Evolutionary conservation across 1,140 invertebrate species (phyloP).

Genomic region (Maconellicoccus hirsutus): DNA sequence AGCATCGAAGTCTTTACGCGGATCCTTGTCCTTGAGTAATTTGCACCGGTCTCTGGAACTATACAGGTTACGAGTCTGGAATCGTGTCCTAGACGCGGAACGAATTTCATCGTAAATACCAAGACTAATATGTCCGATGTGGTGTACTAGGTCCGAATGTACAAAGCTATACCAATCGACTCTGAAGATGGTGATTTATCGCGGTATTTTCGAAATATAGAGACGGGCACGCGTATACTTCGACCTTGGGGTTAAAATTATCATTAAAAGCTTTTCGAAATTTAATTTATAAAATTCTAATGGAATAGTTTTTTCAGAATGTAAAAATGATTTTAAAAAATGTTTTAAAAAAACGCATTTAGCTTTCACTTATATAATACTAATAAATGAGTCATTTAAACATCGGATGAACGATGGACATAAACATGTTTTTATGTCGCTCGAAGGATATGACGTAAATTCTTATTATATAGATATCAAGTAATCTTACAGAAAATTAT

Average conservation of each 20-base stretch:
- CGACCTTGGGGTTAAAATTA: too few relatives aligned
- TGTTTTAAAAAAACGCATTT: neutral
- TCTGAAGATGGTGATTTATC: neutral
- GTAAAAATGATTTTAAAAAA: too few relatives aligned
- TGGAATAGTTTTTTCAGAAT: too few relatives aligned
- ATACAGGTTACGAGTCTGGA: neutral
- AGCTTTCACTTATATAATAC: neutral
- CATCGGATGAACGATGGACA: neutral
- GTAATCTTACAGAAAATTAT: neutral
- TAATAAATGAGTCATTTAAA: neutral
- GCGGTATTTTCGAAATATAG: neutral
- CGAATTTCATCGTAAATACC: constrained; percentile 3
- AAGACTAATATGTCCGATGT: neutral
- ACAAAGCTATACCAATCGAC: too few relatives aligned
- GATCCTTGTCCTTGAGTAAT: neutral
- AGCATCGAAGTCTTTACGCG: neutral
- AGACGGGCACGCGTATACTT: too few relatives aligned
- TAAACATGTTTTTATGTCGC: constrained; percentile 5
- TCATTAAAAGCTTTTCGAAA: too few relatives aligned
- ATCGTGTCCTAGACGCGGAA: neutral
- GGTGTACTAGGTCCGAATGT: too few relatives aligned
- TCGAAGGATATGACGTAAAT: constrained; percentile 8
- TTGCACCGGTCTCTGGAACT: neutral
- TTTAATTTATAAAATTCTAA: too few relatives aligned
- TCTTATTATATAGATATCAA: constrained; percentile 5